Evolutionary conservation across 2,888 invertebrate species (phyloP), one percentile per base, ranked within the genome.

Genomic region (Lasioglossum zephyrum): DNA sequence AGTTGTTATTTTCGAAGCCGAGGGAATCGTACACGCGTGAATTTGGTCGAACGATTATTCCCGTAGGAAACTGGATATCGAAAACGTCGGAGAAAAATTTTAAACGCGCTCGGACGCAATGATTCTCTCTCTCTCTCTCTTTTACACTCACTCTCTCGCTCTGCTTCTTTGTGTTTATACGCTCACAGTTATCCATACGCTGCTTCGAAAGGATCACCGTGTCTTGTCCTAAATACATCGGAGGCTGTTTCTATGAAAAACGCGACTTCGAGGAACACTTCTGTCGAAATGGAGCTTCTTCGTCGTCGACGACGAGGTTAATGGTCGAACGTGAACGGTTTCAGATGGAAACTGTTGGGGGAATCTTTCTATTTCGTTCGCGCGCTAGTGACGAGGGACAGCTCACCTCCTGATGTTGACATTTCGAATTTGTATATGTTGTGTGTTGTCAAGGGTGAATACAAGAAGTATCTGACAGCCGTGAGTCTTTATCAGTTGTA

Each of bases 321-420:
- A 73, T 47, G 47, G 22, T 72, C 53, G 2, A 18, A 53, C 18
- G 41, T 31, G n/a, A 81, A 63, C 16, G 41, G 26, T 49, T 22
- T 26, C 8, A 49, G 4, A n/a, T 22, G 16, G 9, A 63, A 31
- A 63, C 63, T 8, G 31, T 63, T 16, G 63, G 16, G 31, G 16
- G 63, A 57, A 16, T 63, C 57, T 60, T 60, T 26, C 31, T 63
- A 63, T 39, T 69, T 13, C 16, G n/a, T 49, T 39, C 36, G 73
- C n/a, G 44, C 8, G 36, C 60, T 63, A 60, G 36, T 49, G n/a
- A n/a, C 26, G 57, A 81, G 26, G 47, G 53, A 77, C 73, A 70
- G 76, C 76, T 90, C 79, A 84, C 87, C 89, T 86, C 73, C 73
- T 74, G 72, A 75, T 89, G 90, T 90, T 90, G 90, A 89, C 90